Evolutionary conservation across 1,140 invertebrate species (phyloP), one percentile per base, ranked within the genome.

Genomic region (Ips nitidus): DNA sequence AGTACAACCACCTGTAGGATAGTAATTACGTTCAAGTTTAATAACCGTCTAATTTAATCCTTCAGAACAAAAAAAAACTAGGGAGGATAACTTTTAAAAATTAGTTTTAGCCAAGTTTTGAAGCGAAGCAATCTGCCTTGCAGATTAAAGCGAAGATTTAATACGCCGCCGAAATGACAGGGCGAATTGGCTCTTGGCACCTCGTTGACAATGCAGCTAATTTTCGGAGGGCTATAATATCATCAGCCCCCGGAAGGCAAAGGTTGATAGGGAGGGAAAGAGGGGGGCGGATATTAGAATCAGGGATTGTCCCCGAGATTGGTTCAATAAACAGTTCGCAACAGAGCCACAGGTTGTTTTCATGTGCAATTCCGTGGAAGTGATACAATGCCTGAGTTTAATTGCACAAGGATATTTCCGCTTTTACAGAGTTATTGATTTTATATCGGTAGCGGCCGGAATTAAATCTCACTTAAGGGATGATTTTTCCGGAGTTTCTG

Each of bases 291-390:
- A 50, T 50, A 50, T 50, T 50, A 50, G 45, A 50, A 50, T 50
- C 3, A 50, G 45, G 22, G 6, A 50, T 22, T 50, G 45, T 50
- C 45, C 45, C 22, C 3, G 45, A 22, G 3, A 50, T 50, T 3
- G 45, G 45, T 22, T 50, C 45, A 50, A 50, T 50, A 50, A 50
- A 50, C 45, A 50, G 45, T 50, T 50, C 45, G 45, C 45, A 50
- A 22, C 45, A 2, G 6, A 50, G 45, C 45, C 45, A 50, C 45
- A 50, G 45, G 45, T 50, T 50, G 45, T 22, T 50, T 50, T 50
- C 45, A 50, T 50, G 45, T 50, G 45, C 7, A 50, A 50, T 50
- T 50, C 45, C 45, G 6, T 2, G 45, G 45, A 50, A 50, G 45
- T 50, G 7, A 50, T 50, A 50, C 45, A 50, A 50, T 50, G 45